A percentile compares a stretch with the other conserved stretches of the same genome.
Conservation (phyloP, 2,113 vertebrate genomes). For the Amphiprion percula region DNA sequence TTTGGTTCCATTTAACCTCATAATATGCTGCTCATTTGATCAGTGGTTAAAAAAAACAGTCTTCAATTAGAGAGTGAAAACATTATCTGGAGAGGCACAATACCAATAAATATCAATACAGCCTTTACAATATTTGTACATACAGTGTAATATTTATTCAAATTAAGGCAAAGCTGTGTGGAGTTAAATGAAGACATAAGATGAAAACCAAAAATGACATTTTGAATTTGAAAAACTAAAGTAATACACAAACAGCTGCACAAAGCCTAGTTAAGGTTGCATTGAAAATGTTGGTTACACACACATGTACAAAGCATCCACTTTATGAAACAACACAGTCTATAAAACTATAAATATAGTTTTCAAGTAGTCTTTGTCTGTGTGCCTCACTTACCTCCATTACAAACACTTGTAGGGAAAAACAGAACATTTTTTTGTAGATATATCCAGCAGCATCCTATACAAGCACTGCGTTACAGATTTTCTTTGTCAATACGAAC, state of each 20-base stretch:
- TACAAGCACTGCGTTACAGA: constrained; percentile 35
- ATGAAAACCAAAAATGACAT: constrained; percentile 11
- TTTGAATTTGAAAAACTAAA: constrained; percentile 9
- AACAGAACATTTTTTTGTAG: constrained; percentile 19
- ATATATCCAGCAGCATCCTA: constrained; percentile 32
- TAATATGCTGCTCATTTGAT: too few relatives aligned
- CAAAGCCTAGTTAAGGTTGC: neutral
- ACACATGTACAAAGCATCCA: too few relatives aligned
- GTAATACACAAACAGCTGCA: constrained; percentile 15
- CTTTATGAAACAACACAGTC: neutral
- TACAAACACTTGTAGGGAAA: constrained; percentile 50
- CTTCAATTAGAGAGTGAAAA: constrained; percentile 54
- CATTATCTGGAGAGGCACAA: constrained; percentile 75
- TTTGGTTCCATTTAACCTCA: too few relatives aligned
- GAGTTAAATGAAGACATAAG: constrained; percentile 43
- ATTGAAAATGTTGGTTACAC: neutral
- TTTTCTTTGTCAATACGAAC: constrained; percentile 37
- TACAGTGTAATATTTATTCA: constrained; percentile 57
- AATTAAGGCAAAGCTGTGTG: constrained; percentile 78
- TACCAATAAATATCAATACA: constrained; percentile 76
- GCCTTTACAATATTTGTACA: constrained; percentile 65
- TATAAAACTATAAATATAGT: neutral
- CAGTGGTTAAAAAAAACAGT: constrained; percentile 48
- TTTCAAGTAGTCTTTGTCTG: constrained; percentile 12
- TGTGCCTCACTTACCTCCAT: constrained; percentile 38